Conservation (phyloP, 2,113 vertebrate genomes). For the Arenaria interpres region DNA sequence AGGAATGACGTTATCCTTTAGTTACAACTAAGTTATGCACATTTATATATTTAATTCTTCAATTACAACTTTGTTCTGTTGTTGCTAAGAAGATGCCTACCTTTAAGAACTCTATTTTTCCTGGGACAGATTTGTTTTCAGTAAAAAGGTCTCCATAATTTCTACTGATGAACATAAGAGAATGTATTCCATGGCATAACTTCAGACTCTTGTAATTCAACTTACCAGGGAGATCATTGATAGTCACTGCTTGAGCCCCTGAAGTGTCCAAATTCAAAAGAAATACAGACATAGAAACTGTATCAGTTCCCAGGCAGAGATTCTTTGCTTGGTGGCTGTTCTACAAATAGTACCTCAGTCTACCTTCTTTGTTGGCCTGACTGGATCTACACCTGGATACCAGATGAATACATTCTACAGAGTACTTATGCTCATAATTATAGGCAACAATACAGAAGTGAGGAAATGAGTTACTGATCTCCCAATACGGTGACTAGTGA, state of each 20-base stretch:
- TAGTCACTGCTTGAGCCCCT: neutral
- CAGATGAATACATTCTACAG: neutral
- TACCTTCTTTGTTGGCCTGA: neutral
- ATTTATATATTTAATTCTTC: neutral
- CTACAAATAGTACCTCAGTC: neutral
- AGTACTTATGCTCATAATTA: neutral
- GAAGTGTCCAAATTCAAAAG: neutral
- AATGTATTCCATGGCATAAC: neutral
- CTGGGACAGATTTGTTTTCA: neutral
- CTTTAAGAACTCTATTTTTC: neutral
- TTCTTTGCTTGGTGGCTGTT: neutral
- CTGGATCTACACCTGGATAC: neutral
- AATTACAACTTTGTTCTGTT: neutral
- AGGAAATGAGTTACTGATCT: neutral
- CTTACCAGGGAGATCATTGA: neutral
- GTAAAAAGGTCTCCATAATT: neutral
- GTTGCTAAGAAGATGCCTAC: neutral
- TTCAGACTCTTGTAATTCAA: neutral
- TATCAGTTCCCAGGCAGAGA: neutral
- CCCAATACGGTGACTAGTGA: neutral
- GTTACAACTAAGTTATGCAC: neutral
- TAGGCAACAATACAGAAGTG: neutral
- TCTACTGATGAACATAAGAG: accelerated
- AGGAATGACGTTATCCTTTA: neutral
- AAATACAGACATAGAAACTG: neutral